A percentile compares a stretch with the other conserved stretches of the same genome.
phyloP scores from a whole-genome alignment of 2,797 vertebrate species.

The Syndactyla subalaris region DNA sequence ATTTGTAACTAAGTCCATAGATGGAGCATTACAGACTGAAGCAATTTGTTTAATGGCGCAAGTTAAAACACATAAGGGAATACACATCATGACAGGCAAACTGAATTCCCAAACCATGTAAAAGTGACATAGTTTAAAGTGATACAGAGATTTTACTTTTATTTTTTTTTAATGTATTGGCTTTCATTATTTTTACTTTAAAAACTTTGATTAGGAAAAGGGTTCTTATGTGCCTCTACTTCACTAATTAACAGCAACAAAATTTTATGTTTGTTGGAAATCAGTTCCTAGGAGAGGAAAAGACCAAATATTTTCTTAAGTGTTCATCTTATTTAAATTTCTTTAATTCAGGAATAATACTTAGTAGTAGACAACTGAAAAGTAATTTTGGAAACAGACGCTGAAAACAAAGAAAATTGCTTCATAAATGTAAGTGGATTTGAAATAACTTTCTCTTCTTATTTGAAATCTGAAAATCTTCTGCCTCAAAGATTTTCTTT shows the following conservation, averaged over 20 bases:
- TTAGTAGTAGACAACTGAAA: background rate
- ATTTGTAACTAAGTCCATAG: background rate
- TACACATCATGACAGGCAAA: background rate
- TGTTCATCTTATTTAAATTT: background rate
- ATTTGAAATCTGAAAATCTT: constrained; percentile 18
- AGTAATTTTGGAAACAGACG: background rate
- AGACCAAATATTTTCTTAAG: background rate
- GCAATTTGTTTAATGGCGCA: background rate
- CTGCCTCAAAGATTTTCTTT: background rate
- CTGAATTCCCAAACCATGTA: background rate
- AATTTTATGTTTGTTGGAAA: background rate
- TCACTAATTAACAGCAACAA: background rate
- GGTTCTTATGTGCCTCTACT: background rate
- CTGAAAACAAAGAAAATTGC: background rate
- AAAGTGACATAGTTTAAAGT: background rate
- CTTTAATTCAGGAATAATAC: background rate
- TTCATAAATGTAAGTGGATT: background rate
- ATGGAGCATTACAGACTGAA: background rate
- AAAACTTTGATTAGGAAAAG: background rate
- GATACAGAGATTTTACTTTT: background rate
- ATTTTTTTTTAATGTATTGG: background rate
- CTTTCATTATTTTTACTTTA: background rate
- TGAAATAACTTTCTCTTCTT: background rate
- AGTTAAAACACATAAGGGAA: background rate
- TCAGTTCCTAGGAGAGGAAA: background rate